Conservation (phyloP, 2,113 vertebrate genomes). For the Vidua chalybeata region DNA sequence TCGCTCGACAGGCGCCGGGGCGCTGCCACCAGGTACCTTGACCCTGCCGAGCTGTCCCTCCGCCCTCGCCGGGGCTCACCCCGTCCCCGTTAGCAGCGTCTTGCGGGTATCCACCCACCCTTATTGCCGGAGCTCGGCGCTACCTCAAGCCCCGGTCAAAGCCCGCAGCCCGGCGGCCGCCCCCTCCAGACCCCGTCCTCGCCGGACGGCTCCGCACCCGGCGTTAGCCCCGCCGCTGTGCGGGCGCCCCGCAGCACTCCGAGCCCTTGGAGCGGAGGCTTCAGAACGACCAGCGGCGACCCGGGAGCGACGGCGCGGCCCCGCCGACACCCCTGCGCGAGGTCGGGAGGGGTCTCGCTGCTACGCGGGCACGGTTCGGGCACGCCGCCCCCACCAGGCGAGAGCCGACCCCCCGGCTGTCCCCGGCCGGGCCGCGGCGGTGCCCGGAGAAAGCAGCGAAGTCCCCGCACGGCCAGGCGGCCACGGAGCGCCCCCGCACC, state of each 20-base stretch:
- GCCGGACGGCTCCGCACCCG: not conserved
- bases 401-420: not conserved
- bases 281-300: not conserved
- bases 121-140: not conserved
- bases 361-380: not conserved
- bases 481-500: not conserved
- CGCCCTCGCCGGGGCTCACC: not conserved
- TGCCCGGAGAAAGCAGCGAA: not conserved
- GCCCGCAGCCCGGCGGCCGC: not conserved
- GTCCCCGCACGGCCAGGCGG: no score
- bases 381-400: no score
- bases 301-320: not conserved
- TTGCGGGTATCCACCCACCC: accelerated
- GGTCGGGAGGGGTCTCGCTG: not conserved
- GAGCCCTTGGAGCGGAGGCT: not conserved
- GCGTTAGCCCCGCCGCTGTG: not conserved
- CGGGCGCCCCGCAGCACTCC: not conserved
- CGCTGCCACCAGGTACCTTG: not conserved
- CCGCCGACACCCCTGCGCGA: not conserved
- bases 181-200: not conserved
- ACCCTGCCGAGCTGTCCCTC: not conserved
- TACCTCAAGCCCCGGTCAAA: not conserved
- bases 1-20: not conserved
- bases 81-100: not conserved
- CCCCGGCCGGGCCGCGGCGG: not conserved